Base-by-base conservation (phyloP, 1,140 invertebrate species). In the Sitobion miscanthi region DNA sequence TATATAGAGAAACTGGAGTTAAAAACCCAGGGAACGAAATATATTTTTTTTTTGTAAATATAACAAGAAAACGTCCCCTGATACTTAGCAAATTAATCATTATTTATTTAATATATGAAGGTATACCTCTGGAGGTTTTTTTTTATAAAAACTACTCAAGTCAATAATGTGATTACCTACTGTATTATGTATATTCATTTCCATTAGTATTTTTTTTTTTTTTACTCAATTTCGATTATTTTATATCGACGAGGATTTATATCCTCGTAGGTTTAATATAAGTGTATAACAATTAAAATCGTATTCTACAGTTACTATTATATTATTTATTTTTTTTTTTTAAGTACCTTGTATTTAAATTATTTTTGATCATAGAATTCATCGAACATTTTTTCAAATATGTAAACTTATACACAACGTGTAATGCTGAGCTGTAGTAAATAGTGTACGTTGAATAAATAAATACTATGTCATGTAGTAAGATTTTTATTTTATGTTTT, bases 81-180 rank as follows among this genome's bases (percentile, higher is more conserved):
- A 62, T 62, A 57, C 30, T 90, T 90, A 90, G 25, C 25, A 90
- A 62, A 90, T 90, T 90, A 90, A 62, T 62, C 25, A 38, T 90
- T 90, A 62, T 90, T 38, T 62, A 90, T 90, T 23, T 90, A 62
- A 42, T 88, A 88, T 6, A 77, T 77, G 25, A 45, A 42, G 38
- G 45, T 47, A 47, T 86, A 85, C 42, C 83, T 47, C 85, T 86
- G 85, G 14, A 47, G 25, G 30, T 49, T 14, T 86, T 86, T 85
- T n/a, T 30, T 86, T 42, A 20, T 47, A 86, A 86, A 69, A 90
- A 90, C 35, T 90, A 47, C 54, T 21, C 25, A 35, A 49, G n/a
- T 49, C 47, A 57, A 52, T 52, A 90, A 90, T 35, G n/a, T 57
- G n/a, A 25, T 21, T 57, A 57, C 21, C 23, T 57, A 90, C 23